A percentile compares a stretch with the other conserved stretches of the same genome.
Conservation (phyloP, 1,140 invertebrate genomes). For the Dreissena polymorpha region DNA sequence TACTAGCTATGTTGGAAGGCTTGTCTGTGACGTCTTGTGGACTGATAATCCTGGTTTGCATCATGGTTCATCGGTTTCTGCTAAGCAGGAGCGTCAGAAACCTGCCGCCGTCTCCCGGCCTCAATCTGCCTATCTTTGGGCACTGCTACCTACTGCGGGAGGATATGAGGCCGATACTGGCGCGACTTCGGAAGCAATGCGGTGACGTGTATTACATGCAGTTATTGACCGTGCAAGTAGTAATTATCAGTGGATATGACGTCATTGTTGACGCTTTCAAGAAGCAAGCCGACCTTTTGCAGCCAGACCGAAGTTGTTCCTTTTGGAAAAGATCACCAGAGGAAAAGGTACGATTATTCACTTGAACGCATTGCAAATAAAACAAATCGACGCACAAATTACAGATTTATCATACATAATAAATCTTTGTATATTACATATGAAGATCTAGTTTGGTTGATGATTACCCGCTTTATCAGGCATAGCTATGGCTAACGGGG, state of each 20-base stretch:
- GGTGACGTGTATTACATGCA: conserved; percentile 27
- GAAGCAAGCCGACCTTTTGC: conserved; percentile 22
- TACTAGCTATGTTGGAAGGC: no score
- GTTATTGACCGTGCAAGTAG: neutral
- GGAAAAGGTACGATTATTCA: conserved; percentile 7
- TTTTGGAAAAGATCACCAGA: conserved; percentile 14
- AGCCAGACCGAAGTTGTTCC: conserved; percentile 9
- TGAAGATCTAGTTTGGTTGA: neutral
- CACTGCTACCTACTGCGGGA: conserved; percentile 17
- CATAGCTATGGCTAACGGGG: conserved; percentile 7
- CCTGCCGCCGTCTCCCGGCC: conserved; percentile 20
- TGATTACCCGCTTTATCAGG: neutral
- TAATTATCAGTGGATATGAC: conserved; percentile 19
- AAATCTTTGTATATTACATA: conserved; percentile 4
- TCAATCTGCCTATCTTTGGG: conserved; percentile 20
- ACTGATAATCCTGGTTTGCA: no score
- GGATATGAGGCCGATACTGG: conserved; percentile 33
- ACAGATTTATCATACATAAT: neutral
- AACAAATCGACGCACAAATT: neutral
- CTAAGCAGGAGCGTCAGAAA: no score
- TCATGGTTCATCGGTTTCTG: no score
- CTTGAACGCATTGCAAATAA: neutral
- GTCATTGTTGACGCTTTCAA: conserved; percentile 30
- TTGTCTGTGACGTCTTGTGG: no score
- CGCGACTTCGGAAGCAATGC: conserved; percentile 13